Percentiles rank a stretch among this genome's conserved stretches.
These are phyloP conservation scores for Eristalis intricaria DNA, from an alignment of 2,888 invertebrate genomes.

Conservation along the genomic window DNA sequence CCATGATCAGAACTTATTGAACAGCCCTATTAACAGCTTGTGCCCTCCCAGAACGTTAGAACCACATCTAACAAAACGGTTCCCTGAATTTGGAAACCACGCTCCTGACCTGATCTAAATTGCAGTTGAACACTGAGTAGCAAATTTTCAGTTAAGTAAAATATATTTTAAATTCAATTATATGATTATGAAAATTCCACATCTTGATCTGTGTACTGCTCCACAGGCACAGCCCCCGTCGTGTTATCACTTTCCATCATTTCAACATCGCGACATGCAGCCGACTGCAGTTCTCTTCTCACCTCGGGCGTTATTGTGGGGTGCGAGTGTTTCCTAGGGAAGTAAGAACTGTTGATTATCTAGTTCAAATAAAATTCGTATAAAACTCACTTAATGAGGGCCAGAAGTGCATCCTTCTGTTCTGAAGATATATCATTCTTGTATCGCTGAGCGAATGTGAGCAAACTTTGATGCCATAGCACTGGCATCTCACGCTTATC, in stretches of 20 bases:
- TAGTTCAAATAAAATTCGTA: neutral
- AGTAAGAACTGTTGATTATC: neutral
- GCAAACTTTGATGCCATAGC: slow-evolving; percentile 97
- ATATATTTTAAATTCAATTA: slow-evolving; percentile 18
- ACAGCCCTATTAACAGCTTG: no score
- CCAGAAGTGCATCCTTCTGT: slow-evolving; percentile 92
- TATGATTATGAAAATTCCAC: slow-evolving; percentile 41
- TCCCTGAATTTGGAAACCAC: no score
- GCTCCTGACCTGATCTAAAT: no score
- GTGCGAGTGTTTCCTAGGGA: slow-evolving; percentile 79
- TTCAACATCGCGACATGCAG: slow-evolving; percentile 90
- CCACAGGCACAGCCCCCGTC: slow-evolving; percentile 27
- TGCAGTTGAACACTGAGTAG: neutral
- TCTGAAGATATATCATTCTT: slow-evolving; percentile 96
- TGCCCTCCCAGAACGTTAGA: no score
- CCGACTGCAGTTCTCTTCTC: slow-evolving; percentile 91
- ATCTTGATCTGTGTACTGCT: slow-evolving; percentile 57
- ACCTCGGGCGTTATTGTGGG: slow-evolving; percentile 87
- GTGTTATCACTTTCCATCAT: slow-evolving; percentile 79
- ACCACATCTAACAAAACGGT: no score
- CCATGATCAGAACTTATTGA: no score
- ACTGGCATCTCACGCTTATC: slow-evolving; percentile 94
- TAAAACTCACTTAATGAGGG: slow-evolving; percentile 83
- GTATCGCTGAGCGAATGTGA: slow-evolving; percentile 97
- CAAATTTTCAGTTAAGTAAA: neutral